Base-by-base conservation (phyloP, 2,888 invertebrate genomes). In the Pyrrhia umbra region DNA sequence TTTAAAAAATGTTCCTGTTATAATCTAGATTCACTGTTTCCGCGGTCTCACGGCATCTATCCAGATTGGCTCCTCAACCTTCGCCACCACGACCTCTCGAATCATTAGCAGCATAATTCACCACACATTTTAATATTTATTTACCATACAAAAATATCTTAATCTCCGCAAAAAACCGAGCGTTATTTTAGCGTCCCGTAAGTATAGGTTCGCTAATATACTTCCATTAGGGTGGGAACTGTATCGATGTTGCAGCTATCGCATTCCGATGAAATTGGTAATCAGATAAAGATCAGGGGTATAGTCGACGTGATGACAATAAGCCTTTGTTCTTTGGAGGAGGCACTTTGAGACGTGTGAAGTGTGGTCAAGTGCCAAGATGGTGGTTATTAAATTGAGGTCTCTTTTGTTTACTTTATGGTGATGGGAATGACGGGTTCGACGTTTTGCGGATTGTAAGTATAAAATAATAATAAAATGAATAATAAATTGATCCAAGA, bases 251-350 rank as follows among this genome's bases (percentile, higher is more conserved):
- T 76, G 75, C 79, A 66, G 70, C 83, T 88, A 86, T 89, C 88
- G 86, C 92, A 92, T 93, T 93, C 93, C 93, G 86, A 91, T 90
- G 87, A 93, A 93, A 93, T 93, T 92, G 90, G 90, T 93, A 88
- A 92, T 89, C 85, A 89, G 92, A 92, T 92, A 91, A 92, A 81
- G 85, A 92, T 93, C 92, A n/a, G 68, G 73, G 81, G 84, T 85
- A 88, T 89, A 89, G 83, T 83, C 84, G 81, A 84, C 77, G 82
- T 75, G 77, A 78, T 79, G 75, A 71, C 73, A 79, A 78, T 77
- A 72, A 72, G 58, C 62, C 68, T 78, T 68, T 68, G 74, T 78
- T 69, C 74, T 49, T 42, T 77, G 85, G 88, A 88, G 80, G 75
- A 69, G 89, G 86, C 69, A 85, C 54, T 77, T 77, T 59, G 16